A percentile compares a stretch with the other conserved stretches of the same genome.
Evolutionary conservation across 2,888 invertebrate genomes (phyloP).

Genomic region (Trichogramma dendrolimi): DNA sequence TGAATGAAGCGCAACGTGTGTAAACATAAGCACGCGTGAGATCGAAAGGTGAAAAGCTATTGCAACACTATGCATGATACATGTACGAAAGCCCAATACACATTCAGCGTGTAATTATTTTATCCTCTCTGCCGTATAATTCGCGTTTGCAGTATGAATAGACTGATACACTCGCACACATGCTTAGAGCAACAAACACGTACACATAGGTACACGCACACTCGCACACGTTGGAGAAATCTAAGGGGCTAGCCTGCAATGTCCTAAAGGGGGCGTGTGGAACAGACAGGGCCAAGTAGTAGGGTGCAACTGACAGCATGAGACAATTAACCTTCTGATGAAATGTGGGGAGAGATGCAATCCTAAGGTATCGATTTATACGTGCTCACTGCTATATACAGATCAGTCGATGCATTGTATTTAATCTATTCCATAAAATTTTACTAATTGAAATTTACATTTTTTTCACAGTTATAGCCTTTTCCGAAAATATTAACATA

Average conservation of each 20-base stretch:
- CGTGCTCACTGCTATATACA: not conserved
- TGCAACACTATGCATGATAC: no score
- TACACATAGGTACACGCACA: not conserved
- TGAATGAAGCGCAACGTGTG: not conserved
- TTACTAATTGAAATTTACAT: no score
- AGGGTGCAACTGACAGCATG: slow-evolving; percentile 52
- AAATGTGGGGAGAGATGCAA: slow-evolving; percentile 34
- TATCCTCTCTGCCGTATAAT: slow-evolving; percentile 51
- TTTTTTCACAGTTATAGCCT: no score
- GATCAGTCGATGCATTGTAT: not conserved
- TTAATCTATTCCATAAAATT: not conserved
- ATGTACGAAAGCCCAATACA: no score
- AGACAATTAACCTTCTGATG: slow-evolving; percentile 52
- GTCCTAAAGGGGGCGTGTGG: slow-evolving; percentile 48
- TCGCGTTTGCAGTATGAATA: slow-evolving; percentile 34
- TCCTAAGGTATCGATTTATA: slow-evolving; percentile 17
- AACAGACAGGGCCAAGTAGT: slow-evolving; percentile 50
- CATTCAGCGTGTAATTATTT: slow-evolving; percentile 48
- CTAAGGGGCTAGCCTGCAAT: not conserved
- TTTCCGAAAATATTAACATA: no score
- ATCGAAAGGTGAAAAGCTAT: slow-evolving; percentile 40
- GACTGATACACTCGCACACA: slow-evolving; percentile 12
- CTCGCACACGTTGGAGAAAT: not conserved
- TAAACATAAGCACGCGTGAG: slow-evolving; percentile 27
- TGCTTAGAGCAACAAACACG: slow-evolving; percentile 22